Percentiles rank a stretch among this genome's conserved stretches.
Evolutionary conservation across 2,888 invertebrate species (phyloP).

Genomic region (Campoplex capitator): DNA sequence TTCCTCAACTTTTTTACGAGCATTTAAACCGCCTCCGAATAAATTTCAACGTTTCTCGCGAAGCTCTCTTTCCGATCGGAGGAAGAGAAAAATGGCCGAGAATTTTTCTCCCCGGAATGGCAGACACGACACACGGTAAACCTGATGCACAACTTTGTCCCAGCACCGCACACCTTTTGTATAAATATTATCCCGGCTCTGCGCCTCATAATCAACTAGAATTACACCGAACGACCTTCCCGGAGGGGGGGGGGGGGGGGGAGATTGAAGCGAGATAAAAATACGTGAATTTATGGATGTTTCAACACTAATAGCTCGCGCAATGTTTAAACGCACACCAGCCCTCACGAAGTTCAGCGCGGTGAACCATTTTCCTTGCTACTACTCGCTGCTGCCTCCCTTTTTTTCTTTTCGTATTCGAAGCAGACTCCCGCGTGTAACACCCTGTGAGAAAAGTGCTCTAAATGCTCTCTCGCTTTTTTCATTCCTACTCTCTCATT

Average conservation of each 20-base stretch:
- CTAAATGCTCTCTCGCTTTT: background rate
- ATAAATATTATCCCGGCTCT: no score
- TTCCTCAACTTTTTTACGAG: no score
- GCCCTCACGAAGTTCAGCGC: no score
- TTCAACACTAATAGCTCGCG: constrained; percentile 4
- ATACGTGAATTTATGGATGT: constrained; percentile 58
- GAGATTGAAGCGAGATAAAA: background rate
- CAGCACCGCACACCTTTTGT: no score
- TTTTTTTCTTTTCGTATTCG: background rate
- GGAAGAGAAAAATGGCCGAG: no score
- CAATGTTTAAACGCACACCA: background rate
- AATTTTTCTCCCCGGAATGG: no score
- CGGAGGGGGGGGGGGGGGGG: background rate
- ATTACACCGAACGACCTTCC: constrained; percentile 4
- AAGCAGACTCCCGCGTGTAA: constrained; percentile 6
- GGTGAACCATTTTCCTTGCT: constrained; percentile 5
- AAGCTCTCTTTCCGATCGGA: no score
- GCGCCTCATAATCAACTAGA: no score
- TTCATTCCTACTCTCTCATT: background rate
- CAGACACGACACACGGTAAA: no score
- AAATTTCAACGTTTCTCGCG: no score
- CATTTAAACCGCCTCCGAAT: background rate
- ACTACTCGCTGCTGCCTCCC: background rate
- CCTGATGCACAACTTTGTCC: no score
- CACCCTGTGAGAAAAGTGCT: constrained; percentile 47